Evolutionary conservation across 2,113 vertebrate species (phyloP).

Genomic region (Meriones unguiculatus): DNA sequence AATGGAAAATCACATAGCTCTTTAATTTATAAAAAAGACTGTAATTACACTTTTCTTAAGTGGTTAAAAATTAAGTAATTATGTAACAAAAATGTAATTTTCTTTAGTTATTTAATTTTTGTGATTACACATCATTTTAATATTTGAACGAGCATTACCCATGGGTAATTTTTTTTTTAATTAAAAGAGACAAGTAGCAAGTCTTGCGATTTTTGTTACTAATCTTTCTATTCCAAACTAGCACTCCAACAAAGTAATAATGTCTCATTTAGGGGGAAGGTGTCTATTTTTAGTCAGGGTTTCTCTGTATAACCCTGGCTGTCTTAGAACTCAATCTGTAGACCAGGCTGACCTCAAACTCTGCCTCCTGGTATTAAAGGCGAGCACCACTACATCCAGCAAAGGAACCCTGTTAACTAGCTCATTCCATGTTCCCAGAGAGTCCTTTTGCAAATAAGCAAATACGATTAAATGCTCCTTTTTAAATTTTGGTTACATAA

Average conservation of each 20-base stretch:
- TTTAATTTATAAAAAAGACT: constrained; percentile 46
- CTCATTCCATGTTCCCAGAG: not conserved
- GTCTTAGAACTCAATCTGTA: no score
- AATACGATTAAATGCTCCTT: not conserved
- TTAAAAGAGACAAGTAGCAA: not conserved
- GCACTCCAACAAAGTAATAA: not conserved
- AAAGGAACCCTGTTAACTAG: not conserved
- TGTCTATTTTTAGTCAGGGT: not conserved
- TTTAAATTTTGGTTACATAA: not conserved
- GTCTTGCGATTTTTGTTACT: not conserved
- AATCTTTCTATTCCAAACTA: not conserved
- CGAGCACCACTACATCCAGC: fast-evolving
- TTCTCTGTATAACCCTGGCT: not conserved
- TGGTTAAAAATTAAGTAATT: constrained; percentile 44
- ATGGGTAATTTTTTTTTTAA: not conserved
- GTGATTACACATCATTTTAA: not conserved
- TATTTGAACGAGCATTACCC: not conserved
- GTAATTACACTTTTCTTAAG: not conserved
- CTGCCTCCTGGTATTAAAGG: no score
- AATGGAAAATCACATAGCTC: not conserved
- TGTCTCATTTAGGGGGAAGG: not conserved
- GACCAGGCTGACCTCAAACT: no score
- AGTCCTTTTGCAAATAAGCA: not conserved
- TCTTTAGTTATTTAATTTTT: not conserved
- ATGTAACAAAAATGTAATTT: not conserved